Percentiles rank a stretch among this genome's conserved stretches.
Conservation (phyloP, 2,797 vertebrate genomes). For the Oreochromis grahami region DNA sequence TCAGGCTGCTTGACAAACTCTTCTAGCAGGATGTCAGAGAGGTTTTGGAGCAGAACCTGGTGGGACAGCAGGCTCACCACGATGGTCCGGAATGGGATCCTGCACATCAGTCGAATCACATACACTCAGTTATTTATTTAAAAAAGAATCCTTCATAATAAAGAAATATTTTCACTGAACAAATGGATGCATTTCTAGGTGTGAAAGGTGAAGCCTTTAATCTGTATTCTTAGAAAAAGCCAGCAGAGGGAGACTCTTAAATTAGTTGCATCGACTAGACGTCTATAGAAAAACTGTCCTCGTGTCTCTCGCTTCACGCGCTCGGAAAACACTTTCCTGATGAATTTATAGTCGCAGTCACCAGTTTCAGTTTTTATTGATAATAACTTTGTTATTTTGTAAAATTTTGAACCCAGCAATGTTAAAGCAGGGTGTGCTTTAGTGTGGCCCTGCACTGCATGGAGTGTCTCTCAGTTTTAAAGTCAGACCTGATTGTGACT, state of each 20-base stretch:
- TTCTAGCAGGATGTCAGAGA: constrained; percentile 92
- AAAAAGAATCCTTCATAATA: background rate
- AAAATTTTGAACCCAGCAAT: background rate
- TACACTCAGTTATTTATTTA: background rate
- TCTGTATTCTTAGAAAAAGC: background rate
- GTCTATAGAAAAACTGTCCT: background rate
- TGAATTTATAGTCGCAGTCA: background rate
- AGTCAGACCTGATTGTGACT: too few species aligned
- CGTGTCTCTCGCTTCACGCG: background rate
- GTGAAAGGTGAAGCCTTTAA: background rate
- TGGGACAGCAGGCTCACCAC: constrained; percentile 96
- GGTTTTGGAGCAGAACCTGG: constrained; percentile 95
- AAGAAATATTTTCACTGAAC: background rate
- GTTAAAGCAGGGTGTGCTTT: background rate
- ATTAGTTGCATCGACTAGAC: background rate
- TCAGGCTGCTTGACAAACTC: constrained; percentile 92
- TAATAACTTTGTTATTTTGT: background rate
- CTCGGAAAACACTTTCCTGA: background rate
- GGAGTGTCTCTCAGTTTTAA: too few species aligned
- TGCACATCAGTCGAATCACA: constrained; percentile 27
- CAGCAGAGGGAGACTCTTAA: background rate
- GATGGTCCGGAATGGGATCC: constrained; percentile 94
- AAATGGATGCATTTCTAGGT: background rate
- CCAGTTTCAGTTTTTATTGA: background rate
- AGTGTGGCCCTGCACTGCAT: background rate